Evolutionary conservation across 2,888 invertebrate species (phyloP).

Genomic region (Linnaemya vulpina): DNA sequence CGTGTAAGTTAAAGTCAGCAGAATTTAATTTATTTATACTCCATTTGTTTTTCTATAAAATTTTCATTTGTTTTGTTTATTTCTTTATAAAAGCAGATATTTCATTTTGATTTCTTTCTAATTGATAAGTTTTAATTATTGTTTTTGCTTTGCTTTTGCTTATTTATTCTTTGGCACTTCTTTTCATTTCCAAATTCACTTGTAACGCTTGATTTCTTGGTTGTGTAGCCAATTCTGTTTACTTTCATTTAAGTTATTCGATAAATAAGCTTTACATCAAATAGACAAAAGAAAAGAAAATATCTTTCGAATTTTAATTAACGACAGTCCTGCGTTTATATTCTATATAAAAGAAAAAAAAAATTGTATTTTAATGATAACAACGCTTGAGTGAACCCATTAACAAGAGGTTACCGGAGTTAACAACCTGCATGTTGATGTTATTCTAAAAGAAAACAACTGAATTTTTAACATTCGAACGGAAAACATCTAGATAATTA

Average conservation of each 20-base stretch:
- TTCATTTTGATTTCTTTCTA: neutral
- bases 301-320: constrained; percentile 5
- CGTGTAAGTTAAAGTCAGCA: constrained; percentile 44
- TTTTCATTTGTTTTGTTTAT: constrained; percentile 38
- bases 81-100: neutral
- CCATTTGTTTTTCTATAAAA: neutral
- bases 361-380: neutral
- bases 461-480: neutral
- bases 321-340: neutral
- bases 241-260: constrained; percentile 16
- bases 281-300: neutral
- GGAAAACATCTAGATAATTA: neutral
- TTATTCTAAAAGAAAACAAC: neutral
- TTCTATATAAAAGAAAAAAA: neutral
- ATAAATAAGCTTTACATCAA: constrained; percentile 34
- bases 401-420: neutral
- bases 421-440: neutral
- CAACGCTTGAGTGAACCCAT: neutral
- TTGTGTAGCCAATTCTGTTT: neutral
- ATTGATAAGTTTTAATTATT: constrained; percentile 7
- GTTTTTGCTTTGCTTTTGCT: neutral
- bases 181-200: neutral
- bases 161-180: neutral
- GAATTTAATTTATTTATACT: constrained; percentile 26
- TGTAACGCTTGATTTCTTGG: constrained; percentile 1